Evolutionary conservation across 1,140 invertebrate genomes (phyloP), one percentile per base, ranked within the genome.

Genomic region (Helicoverpa armigera): DNA sequence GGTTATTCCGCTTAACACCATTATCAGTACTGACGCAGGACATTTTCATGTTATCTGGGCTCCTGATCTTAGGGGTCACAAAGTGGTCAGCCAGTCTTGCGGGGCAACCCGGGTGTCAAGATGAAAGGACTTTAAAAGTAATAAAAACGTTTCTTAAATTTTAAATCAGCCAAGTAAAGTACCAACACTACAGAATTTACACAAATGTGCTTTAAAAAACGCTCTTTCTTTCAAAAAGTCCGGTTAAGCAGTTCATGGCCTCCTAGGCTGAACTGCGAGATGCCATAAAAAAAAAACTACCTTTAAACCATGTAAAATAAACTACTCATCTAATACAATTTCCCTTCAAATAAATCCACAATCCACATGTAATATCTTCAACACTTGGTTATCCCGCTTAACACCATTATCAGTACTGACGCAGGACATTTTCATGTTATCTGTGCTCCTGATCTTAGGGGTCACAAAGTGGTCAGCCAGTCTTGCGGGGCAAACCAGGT

Each of bases 11-110:
- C 4, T 69, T 69, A 18, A 69, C 50, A 90, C 83, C 88, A 89
- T 93, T 94, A 94, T 94, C 92, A 88, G 89, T 70, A 67, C 65
- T 86, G 85, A 86, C 79, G 88, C 91, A 93, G 92, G 89, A 83
- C 92, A 87, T 88, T 91, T 80, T 80, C 77, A 83, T 80, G 86
- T 86, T 94, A 94, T 94, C 92, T 89, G 86, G 82, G 88, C 85
- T 87, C 78, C 82, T 85, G 86, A 93, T 93, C 92, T 83, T 83
- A 77, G 87, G 91, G 91, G 90, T 88, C 89, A 80, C 75, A 79
- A 85, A 84, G 86, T 86, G 85, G 90, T 82, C 85, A 87, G 61
- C 69, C 60, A 67, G 67, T 88, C 89, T 90, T 92, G 89, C 81
- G 84, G 83, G 76, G 80, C 67, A 82, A 53, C 18, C 85, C 85